Conservation (phyloP, 2,113 vertebrate genomes). For the Sinocyclocheilus anshuiensis region DNA sequence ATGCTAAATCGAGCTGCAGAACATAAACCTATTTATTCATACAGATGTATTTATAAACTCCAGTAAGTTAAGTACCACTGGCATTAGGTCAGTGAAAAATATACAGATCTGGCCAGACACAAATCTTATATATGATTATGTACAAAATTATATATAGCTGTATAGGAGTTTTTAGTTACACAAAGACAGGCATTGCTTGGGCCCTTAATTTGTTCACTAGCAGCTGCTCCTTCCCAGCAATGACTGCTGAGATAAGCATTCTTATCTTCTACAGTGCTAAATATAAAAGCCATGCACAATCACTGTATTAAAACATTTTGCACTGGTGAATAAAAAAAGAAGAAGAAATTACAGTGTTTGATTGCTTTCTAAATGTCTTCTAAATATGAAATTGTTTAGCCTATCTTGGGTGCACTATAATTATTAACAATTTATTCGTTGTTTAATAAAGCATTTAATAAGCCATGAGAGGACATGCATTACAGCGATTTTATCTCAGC, state of each 20-base stretch:
- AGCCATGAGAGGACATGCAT: neutral
- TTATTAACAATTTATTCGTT: neutral
- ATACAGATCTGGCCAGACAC: conserved; percentile 26
- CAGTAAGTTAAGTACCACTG: conserved; percentile 41
- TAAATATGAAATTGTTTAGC: no score
- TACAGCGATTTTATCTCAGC: neutral
- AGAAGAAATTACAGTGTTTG: neutral
- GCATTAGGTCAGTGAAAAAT: conserved; percentile 38
- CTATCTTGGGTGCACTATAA: neutral
- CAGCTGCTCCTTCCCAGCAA: conserved; percentile 52
- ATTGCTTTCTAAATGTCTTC: neutral
- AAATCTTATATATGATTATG: conserved; percentile 9
- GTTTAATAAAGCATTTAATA: neutral
- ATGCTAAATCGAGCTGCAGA: conserved; percentile 41
- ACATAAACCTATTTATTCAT: conserved; percentile 52
- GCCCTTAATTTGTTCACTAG: conserved; percentile 32
- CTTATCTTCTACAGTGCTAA: conserved; percentile 69
- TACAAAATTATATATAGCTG: conserved; percentile 14
- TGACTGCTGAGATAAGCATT: conserved; percentile 71
- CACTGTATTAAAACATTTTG: conserved; percentile 31
- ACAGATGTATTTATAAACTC: conserved; percentile 51
- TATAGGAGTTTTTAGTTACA: conserved; percentile 31
- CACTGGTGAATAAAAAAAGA: neutral
- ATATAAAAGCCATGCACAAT: conserved; percentile 69
- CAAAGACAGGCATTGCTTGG: conserved; percentile 39